Evolutionary conservation across 2,113 vertebrate genomes (phyloP), one percentile per base, ranked within the genome.

Genomic region (Trichechus manatus): DNA sequence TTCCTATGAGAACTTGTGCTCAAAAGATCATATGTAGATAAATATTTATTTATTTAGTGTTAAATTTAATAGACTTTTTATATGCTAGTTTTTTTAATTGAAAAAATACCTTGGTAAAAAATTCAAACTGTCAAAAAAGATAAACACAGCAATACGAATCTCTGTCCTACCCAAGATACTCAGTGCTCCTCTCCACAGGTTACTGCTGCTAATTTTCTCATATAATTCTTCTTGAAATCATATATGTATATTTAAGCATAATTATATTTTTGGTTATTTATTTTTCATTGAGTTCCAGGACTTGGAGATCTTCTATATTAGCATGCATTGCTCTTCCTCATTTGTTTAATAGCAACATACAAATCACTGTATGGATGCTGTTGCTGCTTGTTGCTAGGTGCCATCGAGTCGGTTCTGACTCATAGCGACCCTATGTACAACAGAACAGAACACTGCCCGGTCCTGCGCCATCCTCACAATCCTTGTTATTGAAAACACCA

Each of bases 1-100:
- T 88, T 93, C 33, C 47, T 15, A 36, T 44, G 42, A 91, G 95
- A 64, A 36, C n/a, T n/a, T 85, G 78, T 89, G 47, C n/a, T 63
- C n/a, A 74, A 93, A 81, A 70, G 74, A 90, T 89, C 72, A 61
- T 50, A 50, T 29, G 25, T 3, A 82, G 63, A 63, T 31, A 93
- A 96, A 87, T 13, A 56, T 27, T 42, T 6, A 79, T 77, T 92
- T 13, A 56, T 27, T 42, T 6, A 79, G 66, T 92, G 33, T 27
- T 93, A 72, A 75, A 87, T 61, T 83, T 64, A 87, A 63, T 27
- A 79, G 72, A 1, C 19, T 70, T 93, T 83, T 90, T 64, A 47
- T 86, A 88, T 23, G 59, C 47, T 72, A 85, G 42, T 53, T n/a
- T 79, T 94, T 74, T 82, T 23, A 63, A 56, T 9, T 64, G 77